These are phyloP conservation scores for Exocentrus adspersus DNA, from an alignment of 2,888 invertebrate genomes.

Conservation along the genomic window DNA sequence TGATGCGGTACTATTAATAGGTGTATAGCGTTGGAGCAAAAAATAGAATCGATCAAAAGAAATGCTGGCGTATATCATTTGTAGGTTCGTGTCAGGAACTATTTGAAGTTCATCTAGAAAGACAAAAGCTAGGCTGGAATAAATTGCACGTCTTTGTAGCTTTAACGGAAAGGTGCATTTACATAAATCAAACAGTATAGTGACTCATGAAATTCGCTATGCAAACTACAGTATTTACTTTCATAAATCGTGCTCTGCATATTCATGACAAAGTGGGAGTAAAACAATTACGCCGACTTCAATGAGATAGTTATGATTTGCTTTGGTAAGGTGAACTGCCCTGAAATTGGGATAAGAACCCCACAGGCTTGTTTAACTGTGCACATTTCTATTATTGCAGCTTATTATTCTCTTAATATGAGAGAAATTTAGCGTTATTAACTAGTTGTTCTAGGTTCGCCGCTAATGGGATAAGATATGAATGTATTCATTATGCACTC, in stretches of 20 bases:
- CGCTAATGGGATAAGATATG: neutral
- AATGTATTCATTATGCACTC: neutral
- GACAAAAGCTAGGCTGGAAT: constrained; percentile 23
- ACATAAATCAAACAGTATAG: constrained; percentile 33
- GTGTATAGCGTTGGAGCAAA: neutral
- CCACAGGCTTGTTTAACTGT: constrained; percentile 1
- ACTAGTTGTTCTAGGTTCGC: neutral
- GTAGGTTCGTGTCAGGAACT: constrained; percentile 17
- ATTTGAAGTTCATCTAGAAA: constrained; percentile 18
- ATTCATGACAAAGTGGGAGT: constrained; percentile 8
- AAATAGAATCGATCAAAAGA: constrained; percentile 12
- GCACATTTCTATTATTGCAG: constrained; percentile 1
- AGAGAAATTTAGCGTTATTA: constrained; percentile 1
- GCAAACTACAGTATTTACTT: constrained; percentile 12
- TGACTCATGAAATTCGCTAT: constrained; percentile 12
- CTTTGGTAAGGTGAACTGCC: constrained; percentile 10
- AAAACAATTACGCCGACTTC: constrained; percentile 14
- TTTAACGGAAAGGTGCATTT: constrained; percentile 31
- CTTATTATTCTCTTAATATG: constrained; percentile 1
- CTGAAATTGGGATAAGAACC: neutral
- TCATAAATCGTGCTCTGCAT: constrained; percentile 4
- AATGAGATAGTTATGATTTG: constrained; percentile 10
- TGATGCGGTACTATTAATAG: neutral
- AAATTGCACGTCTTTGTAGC: constrained; percentile 30
- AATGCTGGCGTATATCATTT: constrained; percentile 11